Evolutionary conservation across 2,113 vertebrate species (phyloP), one percentile per base, ranked within the genome.

Genomic region (Pterocles burchelli): DNA sequence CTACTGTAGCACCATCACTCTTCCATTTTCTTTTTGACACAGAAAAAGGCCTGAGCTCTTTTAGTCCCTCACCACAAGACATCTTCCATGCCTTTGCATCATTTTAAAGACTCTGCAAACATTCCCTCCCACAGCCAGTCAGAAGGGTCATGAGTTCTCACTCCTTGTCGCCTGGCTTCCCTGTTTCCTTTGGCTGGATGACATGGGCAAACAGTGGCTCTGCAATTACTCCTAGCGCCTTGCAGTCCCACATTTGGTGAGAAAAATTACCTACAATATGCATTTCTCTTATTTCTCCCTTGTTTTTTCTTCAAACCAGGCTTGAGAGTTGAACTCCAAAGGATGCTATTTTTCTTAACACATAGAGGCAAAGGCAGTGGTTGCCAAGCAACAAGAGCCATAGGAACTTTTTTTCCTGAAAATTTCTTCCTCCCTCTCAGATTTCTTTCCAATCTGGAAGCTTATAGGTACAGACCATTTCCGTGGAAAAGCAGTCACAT

Each of bases 351-450:
- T 97, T 97, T 93, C 90, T 82, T 93, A 96, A 89, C 63, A 70
- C 58, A 92, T 28, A 92, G 90, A 97, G 41, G 95, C 85, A 97
- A 97, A 98, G 85, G 91, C 97, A 95, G 84, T 38, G 18, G 98
- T 98, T 98, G 95, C 98, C 94, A 97, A 98, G 98, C 97, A 98
- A 98, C 97, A 93, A 91, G 77, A 90, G 38, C 76, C 61, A 57
- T 41, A 72, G 70, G 68, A 96, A 88, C 74, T 45, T 10, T 88
- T 70, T 66, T 55, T 58, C 74, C 78, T 86, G 63, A 96, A 92
- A 82, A 93, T 96, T 94, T 95, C 86, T 97, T 95, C 86, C 92
- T 97, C 95, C 96, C 90, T 88, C 94, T 92, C 92, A 94, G 49
- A 78, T 65, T 88, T 94, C 62, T 95, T 97, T 93, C 81, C 81